Evolutionary conservation across 2,888 invertebrate genomes (phyloP), one percentile per base, ranked within the genome.

Genomic region (Scrobipalpa costella): DNA sequence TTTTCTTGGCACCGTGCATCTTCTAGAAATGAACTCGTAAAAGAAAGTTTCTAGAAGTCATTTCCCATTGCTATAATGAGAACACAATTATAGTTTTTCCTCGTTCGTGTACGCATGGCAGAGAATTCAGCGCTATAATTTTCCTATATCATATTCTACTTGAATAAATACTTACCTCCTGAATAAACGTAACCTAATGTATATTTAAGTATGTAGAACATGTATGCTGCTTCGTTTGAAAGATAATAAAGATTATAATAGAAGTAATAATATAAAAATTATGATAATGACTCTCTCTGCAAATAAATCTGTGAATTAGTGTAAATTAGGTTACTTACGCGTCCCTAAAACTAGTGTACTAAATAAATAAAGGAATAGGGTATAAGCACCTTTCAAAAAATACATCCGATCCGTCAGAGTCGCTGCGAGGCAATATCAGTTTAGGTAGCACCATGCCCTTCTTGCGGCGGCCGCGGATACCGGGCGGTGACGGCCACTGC

Each of bases 401-500:
- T 67, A 93, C 93, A 75, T 93, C 94, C 69, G 93, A 93, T 77
- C 94, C 94, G 71, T 95, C 95, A 68, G 95, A 95, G 83, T 95
- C 95, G 80, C 95, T 95, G 79, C 95, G 93, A 60, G 95, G 95
- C 74, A 96, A 90, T 73, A 95, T 94, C 74, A 96, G 92, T 88
- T 95, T 94, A 61, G 95, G 95, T 76, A 95, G 88, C 71, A 95
- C 94, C 86, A 95, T 93, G 67, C 95, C 94, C 80, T 95, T 95
- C 88, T 95, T 95, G 77, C 95, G 90, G 65, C 95, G 89, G 36
- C 93, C 93, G 71, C 93, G 92, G 70, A 94, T 89, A 15, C 93
- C 93, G 19, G 93, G 85, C 63, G 93, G 93, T 40, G 92, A 83
- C 61, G 94, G 91, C 85, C 94, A 93, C 73, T 93, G 92, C 69